phyloP scores from a whole-genome alignment of 2,797 vertebrate genomes.

The Phrynocephalus guinanensis region DNA sequence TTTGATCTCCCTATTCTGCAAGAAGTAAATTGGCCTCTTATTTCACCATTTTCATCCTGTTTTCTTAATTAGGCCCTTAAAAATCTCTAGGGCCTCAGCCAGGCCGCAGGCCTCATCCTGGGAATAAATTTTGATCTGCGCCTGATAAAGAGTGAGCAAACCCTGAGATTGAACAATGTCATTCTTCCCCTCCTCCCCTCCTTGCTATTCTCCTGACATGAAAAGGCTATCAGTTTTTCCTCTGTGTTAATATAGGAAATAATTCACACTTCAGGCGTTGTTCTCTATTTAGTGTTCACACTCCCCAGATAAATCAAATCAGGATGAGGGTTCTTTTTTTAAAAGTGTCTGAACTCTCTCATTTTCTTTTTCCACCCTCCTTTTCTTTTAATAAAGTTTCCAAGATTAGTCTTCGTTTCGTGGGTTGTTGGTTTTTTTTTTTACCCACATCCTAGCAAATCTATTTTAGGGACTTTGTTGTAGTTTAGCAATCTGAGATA shows the following conservation, averaged over 20 bases:
- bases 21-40: slow-evolving; percentile 84
- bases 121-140: slow-evolving; percentile 78
- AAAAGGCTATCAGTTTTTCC: slow-evolving; percentile 83
- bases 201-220: slow-evolving; percentile 78
- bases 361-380: neutral
- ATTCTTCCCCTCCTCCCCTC: slow-evolving; percentile 56
- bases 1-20: slow-evolving; percentile 82
- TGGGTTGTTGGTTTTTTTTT: slow-evolving; percentile 39
- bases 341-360: slow-evolving; percentile 53
- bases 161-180: slow-evolving; percentile 76
- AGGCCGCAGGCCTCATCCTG: slow-evolving; percentile 76
- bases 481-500: neutral
- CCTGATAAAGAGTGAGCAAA: slow-evolving; percentile 77
- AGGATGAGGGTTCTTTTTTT: slow-evolving; percentile 11
- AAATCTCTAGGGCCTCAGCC: slow-evolving; percentile 74
- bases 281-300: slow-evolving; percentile 86
- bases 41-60: slow-evolving; percentile 82
- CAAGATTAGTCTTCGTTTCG: slow-evolving; percentile 37
- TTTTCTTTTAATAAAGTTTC: slow-evolving; percentile 65
- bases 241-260: slow-evolving; percentile 87
- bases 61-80: slow-evolving; percentile 82
- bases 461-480: slow-evolving; percentile 49
- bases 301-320: slow-evolving; percentile 82
- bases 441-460: slow-evolving; percentile 37
- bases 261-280: slow-evolving; percentile 83